phyloP scores from a whole-genome alignment of 2,797 vertebrate genomes.

The Parauchenoglanis ngamensis region DNA sequence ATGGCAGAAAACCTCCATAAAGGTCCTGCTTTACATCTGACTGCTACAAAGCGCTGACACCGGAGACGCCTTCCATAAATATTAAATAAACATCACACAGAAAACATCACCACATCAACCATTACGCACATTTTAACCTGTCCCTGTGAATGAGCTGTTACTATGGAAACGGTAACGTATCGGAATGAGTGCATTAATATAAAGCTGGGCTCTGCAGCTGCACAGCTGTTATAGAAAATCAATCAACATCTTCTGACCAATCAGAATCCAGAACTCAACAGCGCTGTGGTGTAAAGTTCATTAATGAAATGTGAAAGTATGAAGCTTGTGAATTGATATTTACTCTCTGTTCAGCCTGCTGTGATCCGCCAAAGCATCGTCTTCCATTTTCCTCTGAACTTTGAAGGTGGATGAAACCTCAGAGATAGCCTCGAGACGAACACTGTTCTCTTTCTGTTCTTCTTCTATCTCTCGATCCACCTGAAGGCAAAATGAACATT shows the following conservation, averaged over 20 bases:
- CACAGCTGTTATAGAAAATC: not conserved
- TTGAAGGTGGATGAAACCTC: conserved; percentile 54
- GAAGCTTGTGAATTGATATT: not conserved
- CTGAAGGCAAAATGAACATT: conserved; percentile 44
- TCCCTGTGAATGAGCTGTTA: not conserved
- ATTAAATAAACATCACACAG: not conserved
- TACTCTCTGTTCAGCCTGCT: conserved; percentile 45
- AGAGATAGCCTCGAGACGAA: conserved; percentile 43
- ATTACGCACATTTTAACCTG: not conserved
- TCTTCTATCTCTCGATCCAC: conserved; percentile 59
- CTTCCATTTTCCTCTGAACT: conserved; percentile 58
- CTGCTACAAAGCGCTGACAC: not conserved
- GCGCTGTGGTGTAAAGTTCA: not conserved
- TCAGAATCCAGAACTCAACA: not conserved
- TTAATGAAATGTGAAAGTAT: not conserved
- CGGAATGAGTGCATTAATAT: not conserved
- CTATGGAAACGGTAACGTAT: not conserved
- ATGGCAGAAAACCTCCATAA: not conserved
- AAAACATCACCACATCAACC: not conserved
- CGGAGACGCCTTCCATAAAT: not conserved
- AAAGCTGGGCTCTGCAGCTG: not conserved
- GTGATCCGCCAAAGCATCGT: conserved; percentile 50
- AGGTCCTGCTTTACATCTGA: not conserved
- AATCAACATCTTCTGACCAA: not conserved
- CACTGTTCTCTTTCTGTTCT: not conserved